Evolutionary conservation across 2,797 vertebrate species (phyloP), one percentile per base, ranked within the genome.

Genomic region (Acanthis flammea): DNA sequence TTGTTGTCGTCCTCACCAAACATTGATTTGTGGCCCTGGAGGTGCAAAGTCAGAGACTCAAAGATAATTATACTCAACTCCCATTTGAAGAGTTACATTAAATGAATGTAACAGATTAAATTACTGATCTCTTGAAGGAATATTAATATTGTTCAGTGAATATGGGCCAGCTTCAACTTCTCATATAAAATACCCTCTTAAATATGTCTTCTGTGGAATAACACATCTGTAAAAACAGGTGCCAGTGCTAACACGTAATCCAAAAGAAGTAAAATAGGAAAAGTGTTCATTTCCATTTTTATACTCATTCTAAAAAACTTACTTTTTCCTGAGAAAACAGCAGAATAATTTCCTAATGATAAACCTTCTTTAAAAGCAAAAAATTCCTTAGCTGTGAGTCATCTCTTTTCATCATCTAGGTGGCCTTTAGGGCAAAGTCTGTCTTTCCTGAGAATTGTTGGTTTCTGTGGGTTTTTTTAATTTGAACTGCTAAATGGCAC

Each of bases 41-140:
- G 54, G 73, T 72, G 24, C 50, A 47, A 55, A 68, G 87, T 86
- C 70, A 82, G 75, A 72, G 86, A 90, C 90, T 86, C 72, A 50
- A 92, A 93, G 66, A 77, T 79, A 76, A 91, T 96, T 86, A 93
- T 50, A 75, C 15, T 39, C 31, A 88, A 79, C 17, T 93, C 55
- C 37, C 62, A 41, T 71, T 55, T 83, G 84, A 95, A 96, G 91
- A 94, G 61, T 79, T 93, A 62, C 28, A 88, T 31, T 89, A 92
- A 93, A 82, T 58, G 45, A 41, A 90, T 62, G 66, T 55, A 97
- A 86, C 2, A 3, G 94, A 95, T 94, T 72, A 89, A 93, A 95
- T 83, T 94, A 94, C 73, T 89, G 77, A 77, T 93, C 76, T 92
- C 37, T 66, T 85, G 71, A 85, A 94, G 77, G 57, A 85, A 80